Conservation (phyloP, 2,888 invertebrate genomes). For the Apodemia hepburni region DNA sequence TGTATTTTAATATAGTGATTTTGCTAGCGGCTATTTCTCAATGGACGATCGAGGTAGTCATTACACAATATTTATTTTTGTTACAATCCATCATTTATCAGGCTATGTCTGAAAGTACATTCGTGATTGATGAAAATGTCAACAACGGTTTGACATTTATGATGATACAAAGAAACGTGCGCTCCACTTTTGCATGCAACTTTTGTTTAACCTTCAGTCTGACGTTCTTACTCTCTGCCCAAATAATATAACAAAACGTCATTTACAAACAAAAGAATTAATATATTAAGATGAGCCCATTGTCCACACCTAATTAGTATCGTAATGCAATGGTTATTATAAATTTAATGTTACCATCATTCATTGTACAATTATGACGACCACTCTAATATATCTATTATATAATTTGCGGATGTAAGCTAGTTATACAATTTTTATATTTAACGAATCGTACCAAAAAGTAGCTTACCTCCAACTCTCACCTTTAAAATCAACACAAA, state of each 20-base stretch:
- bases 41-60: neutral
- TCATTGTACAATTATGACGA: too few relatives aligned
- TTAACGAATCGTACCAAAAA: too few relatives aligned
- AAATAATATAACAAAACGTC: constrained; percentile 4
- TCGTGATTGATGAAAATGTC: constrained; percentile 21
- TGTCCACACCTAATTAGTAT: too few relatives aligned
- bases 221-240: neutral
- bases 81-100: constrained; percentile 9
- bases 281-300: too few relatives aligned
- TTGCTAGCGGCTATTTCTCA: neutral
- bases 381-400: too few relatives aligned
- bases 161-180: constrained; percentile 13
- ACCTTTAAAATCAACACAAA: too few relatives aligned
- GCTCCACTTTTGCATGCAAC: constrained; percentile 8
- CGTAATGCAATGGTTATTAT: too few relatives aligned
- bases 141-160: constrained; percentile 16
- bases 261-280: too few relatives aligned
- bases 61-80: constrained; percentile 12
- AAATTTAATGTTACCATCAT: too few relatives aligned
- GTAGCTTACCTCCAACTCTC: too few relatives aligned
- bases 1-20: neutral
- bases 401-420: too few relatives aligned
- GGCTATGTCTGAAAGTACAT: neutral
- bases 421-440: too few relatives aligned
- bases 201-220: constrained; percentile 7